A percentile compares a stretch with the other conserved stretches of the same genome.
Conservation (phyloP, 1,140 invertebrate species). For the Heliconius melpomene region DNA sequence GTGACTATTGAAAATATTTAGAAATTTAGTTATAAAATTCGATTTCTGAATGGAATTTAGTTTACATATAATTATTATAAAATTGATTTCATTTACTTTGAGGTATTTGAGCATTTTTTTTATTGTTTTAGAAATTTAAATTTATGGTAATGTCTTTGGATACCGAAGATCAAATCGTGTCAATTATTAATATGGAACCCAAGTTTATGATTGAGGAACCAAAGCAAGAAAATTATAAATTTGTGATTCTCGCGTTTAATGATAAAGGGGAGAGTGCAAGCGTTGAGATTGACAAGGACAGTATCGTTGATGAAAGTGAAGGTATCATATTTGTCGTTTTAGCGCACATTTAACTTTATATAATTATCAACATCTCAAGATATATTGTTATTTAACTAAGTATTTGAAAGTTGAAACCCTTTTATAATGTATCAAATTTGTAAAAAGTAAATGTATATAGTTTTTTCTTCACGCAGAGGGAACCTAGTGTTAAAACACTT, state of each 20-base stretch:
- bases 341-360: neutral
- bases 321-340: conserved; percentile 41
- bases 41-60: no score
- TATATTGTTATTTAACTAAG: no score
- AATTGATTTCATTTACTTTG: no score
- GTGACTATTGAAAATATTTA: conserved; percentile 37
- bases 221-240: conserved; percentile 61
- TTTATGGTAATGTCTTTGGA: conserved; percentile 54
- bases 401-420: no score
- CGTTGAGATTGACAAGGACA: conserved; percentile 62
- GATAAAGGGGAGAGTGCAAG: conserved; percentile 66
- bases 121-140: conserved; percentile 71
- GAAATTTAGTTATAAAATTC: neutral
- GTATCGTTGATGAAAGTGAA: conserved; percentile 53
- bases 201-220: conserved; percentile 66
- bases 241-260: conserved; percentile 65
- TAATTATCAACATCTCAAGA: no score
- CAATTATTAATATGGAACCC: conserved; percentile 64
- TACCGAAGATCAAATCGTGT: conserved; percentile 53
- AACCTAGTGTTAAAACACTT: no score
- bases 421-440: no score
- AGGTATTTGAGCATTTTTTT: no score
- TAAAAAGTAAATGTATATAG: no score
- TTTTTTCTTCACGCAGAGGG: no score
- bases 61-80: no score